Conservation (phyloP, 2,113 vertebrate genomes). For the pig (Sus scrofa) region DNA sequence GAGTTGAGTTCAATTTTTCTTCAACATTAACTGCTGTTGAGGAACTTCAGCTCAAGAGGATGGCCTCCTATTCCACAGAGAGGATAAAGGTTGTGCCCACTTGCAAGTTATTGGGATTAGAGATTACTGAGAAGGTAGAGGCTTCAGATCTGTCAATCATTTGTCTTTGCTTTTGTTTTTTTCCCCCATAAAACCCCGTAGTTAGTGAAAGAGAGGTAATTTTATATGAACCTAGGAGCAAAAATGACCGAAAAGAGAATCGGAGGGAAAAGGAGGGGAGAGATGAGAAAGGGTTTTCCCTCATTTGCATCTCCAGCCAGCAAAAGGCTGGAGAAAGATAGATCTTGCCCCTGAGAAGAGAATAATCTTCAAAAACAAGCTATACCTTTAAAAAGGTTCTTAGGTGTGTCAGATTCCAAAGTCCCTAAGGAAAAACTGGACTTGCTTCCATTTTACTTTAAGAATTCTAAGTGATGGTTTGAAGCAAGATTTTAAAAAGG, state of each 20-base stretch:
- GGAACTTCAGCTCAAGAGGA: constrained; percentile 18
- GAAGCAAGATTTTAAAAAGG: constrained; percentile 21
- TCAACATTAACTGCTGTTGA: background rate
- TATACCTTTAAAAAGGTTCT: background rate
- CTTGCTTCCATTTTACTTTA: constrained; percentile 35
- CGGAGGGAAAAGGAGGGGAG: background rate
- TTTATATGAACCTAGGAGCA: background rate
- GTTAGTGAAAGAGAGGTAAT: background rate
- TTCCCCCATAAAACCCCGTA: background rate
- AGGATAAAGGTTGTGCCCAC: background rate
- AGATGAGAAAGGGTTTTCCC: background rate
- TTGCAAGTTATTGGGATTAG: background rate
- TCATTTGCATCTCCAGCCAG: background rate
- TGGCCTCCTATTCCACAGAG: background rate
- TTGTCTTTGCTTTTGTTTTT: background rate
- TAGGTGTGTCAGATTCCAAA: background rate
- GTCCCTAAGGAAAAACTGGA: background rate
- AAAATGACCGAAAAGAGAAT: constrained; percentile 38
- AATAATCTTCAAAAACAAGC: constrained; percentile 21
- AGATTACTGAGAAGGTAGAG: background rate
- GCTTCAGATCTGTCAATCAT: constrained; percentile 23
- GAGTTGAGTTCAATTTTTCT: constrained; percentile 26
- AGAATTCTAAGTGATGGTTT: constrained; percentile 26
- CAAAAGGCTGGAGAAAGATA: background rate
- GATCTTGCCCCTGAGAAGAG: background rate